Evolutionary conservation across 2,888 invertebrate species (phyloP).

Genomic region (Leptothorax acervorum): DNA sequence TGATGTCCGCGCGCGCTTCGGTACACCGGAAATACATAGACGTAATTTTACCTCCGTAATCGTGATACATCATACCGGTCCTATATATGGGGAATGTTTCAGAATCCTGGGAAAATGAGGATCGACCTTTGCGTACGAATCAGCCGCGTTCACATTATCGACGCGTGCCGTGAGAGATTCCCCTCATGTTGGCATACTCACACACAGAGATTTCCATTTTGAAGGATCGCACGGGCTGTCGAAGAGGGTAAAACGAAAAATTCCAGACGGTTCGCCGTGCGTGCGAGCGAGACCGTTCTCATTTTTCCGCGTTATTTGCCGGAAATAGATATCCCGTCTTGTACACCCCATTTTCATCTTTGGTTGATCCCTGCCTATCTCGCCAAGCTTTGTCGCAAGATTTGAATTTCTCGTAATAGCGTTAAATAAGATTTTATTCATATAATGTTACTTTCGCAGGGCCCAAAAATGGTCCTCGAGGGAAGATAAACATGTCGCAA

Average conservation of each 20-base stretch:
- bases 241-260: conserved; percentile 67
- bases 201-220: conserved; percentile 32
- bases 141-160: conserved; percentile 55
- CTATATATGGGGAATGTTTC: conserved; percentile 22
- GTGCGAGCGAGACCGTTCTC: conserved; percentile 45
- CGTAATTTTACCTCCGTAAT: conserved; percentile 27
- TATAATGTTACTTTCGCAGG: not conserved
- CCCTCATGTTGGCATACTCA: conserved; percentile 26
- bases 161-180: conserved; percentile 46
- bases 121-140: conserved; percentile 58
- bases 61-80: conserved; percentile 6
- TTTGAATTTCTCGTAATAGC: conserved; percentile 10
- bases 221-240: conserved; percentile 26
- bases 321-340: conserved; percentile 60
- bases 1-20: conserved; percentile 22
- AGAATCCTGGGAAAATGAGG: conserved; percentile 54
- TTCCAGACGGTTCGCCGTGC: conserved; percentile 62
- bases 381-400: not conserved
- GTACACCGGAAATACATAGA: conserved; percentile 19
- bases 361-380: not conserved
- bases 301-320: conserved; percentile 67
- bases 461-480: not conserved
- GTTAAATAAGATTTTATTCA: conserved; percentile 6
- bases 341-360: conserved; percentile 25
- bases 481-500: conserved; percentile 18